Conservation (phyloP, 2,113 vertebrate genomes). For the Lycaon pictus region DNA sequence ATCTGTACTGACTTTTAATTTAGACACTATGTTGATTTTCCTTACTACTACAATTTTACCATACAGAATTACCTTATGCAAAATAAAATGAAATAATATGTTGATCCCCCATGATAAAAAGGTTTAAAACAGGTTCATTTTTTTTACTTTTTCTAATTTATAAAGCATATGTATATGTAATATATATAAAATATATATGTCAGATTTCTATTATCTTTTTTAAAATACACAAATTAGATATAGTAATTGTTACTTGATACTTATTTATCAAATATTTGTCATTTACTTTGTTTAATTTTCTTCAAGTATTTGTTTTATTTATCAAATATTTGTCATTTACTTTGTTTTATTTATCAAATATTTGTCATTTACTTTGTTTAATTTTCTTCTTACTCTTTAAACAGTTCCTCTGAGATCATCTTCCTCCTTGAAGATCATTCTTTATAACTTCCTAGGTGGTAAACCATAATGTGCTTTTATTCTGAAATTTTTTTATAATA, state of each 20-base stretch:
- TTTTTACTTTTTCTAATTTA: neutral
- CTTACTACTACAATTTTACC: neutral
- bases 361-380: neutral
- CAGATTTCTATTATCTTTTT: neutral
- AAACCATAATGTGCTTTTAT: neutral
- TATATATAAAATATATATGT: neutral
- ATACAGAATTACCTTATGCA: neutral
- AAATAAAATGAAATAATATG: neutral
- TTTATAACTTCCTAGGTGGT: neutral
- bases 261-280: neutral
- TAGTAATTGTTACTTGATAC: neutral
- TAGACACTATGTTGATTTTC: neutral
- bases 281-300: neutral
- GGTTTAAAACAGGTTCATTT: neutral
- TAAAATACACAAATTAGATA: neutral
- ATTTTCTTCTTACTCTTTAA: neutral
- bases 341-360: neutral
- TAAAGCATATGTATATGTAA: neutral
- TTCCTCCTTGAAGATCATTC: neutral
- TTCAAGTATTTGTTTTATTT: neutral
- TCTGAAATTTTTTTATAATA: neutral
- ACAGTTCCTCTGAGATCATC: neutral
- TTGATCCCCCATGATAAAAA: neutral
- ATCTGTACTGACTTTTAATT: neutral
- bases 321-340: neutral